Conservation (phyloP, 2,888 invertebrate species). For the Xestia c-nigrum region DNA sequence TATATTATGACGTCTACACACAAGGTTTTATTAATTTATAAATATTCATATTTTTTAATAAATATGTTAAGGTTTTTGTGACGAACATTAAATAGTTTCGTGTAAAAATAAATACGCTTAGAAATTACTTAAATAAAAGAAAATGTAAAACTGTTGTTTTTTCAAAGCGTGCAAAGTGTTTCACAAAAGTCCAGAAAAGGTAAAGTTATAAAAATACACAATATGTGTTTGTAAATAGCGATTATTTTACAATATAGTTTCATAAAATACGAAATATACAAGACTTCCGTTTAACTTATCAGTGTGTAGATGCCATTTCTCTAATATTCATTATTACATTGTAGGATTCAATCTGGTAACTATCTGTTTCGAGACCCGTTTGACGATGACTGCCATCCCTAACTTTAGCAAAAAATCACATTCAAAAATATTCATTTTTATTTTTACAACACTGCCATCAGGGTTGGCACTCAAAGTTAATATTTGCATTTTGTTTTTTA, state of each 20-base stretch:
- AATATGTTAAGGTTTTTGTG: constrained; percentile 49
- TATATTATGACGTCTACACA: constrained; percentile 76
- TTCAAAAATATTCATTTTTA: constrained; percentile 60
- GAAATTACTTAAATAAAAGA: constrained; percentile 17
- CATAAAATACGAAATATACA: constrained; percentile 31
- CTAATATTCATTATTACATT: constrained; percentile 73
- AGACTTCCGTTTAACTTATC: constrained; percentile 3
- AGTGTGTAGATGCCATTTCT: constrained; percentile 73
- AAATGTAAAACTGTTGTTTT: background rate
- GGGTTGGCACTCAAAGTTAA: constrained; percentile 75
- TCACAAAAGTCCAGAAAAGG: constrained; percentile 8
- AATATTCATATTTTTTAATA: constrained; percentile 14
- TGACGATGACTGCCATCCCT: constrained; percentile 77
- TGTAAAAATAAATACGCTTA: constrained; percentile 40
- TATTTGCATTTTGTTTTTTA: constrained; percentile 59
- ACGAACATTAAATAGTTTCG: constrained; percentile 28
- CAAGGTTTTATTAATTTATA: constrained; percentile 39
- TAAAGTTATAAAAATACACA: constrained; percentile 52
- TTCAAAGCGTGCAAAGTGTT: constrained; percentile 21
- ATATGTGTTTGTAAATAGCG: constrained; percentile 14
- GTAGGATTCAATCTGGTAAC: constrained; percentile 88
- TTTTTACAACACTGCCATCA: constrained; percentile 52
- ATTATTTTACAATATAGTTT: constrained; percentile 27
- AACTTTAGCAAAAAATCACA: constrained; percentile 56
- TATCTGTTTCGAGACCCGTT: constrained; percentile 89